Conservation (phyloP, 2,797 vertebrate genomes). For the Ptychadena robeensis region DNA sequence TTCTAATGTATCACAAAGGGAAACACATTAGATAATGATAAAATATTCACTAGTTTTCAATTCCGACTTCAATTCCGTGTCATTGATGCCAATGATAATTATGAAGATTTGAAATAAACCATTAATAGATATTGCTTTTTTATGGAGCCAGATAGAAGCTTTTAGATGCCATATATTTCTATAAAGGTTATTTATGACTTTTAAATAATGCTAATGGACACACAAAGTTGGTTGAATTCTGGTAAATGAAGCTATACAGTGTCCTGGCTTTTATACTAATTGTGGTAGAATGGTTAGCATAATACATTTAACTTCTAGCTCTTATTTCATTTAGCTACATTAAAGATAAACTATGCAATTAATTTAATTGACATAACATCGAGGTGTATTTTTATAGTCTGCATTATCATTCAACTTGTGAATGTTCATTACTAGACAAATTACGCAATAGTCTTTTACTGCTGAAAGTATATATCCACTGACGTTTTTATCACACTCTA, state of each 20-base stretch:
- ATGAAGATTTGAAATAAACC: conserved; percentile 56
- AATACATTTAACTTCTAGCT: conserved; percentile 48
- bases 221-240: conserved; percentile 47
- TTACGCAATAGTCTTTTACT: conserved; percentile 39
- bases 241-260: conserved; percentile 41
- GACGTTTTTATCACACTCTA: conserved; percentile 22
- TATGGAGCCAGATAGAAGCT: conserved; percentile 61
- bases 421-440: conserved; percentile 40
- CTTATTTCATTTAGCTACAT: conserved; percentile 48
- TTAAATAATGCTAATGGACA: conserved; percentile 59
- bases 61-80: conserved; percentile 49
- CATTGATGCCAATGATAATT: conserved; percentile 57
- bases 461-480: conserved; percentile 19
- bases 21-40: conserved; percentile 58
- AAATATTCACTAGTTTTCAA: conserved; percentile 60
- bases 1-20: conserved; percentile 51
- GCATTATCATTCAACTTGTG: conserved; percentile 34
- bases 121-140: conserved; percentile 62
- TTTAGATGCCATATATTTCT: conserved; percentile 43
- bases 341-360: conserved; percentile 56
- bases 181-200: conserved; percentile 59
- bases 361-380: conserved; percentile 54
- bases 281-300: conserved; percentile 49
- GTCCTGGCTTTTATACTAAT: conserved; percentile 49
- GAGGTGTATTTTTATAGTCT: conserved; percentile 42